Conservation (phyloP, 2,113 vertebrate species). For the Callospermophilus lateralis region DNA sequence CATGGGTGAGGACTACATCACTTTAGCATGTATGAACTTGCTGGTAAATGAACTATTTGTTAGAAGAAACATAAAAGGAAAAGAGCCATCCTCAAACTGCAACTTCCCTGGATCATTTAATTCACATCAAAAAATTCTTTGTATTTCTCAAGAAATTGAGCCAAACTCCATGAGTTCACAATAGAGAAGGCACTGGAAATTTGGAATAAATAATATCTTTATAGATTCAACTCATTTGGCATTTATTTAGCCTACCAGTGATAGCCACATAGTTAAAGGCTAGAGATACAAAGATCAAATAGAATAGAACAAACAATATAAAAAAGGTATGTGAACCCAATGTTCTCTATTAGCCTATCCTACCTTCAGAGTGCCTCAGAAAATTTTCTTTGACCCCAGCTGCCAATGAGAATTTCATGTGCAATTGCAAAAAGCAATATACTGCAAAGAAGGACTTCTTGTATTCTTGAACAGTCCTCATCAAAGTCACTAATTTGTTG, state of each 20-base stretch:
- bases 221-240: not conserved
- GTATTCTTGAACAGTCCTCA: not conserved
- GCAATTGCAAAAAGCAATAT: not conserved
- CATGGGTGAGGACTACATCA: not conserved
- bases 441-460: not conserved
- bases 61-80: not conserved
- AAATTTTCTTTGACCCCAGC: not conserved
- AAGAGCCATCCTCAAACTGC: not conserved
- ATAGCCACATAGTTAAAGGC: not conserved
- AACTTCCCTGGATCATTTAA: not conserved
- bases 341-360: not conserved
- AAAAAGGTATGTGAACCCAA: not conserved
- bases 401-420: not conserved
- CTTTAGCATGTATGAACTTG: not conserved
- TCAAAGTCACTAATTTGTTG: not conserved
- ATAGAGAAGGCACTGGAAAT: not conserved
- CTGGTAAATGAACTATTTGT: not conserved
- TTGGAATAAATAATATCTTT: not conserved
- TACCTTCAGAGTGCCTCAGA: not conserved
- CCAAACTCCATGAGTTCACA: not conserved
- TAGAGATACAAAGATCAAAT: not conserved
- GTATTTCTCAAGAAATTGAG: constrained; percentile 40
- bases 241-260: not conserved
- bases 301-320: not conserved
- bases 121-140: not conserved